These are phyloP conservation scores for Furcula furcula DNA, from an alignment of 2,888 invertebrate species.

Conservation along the genomic window DNA sequence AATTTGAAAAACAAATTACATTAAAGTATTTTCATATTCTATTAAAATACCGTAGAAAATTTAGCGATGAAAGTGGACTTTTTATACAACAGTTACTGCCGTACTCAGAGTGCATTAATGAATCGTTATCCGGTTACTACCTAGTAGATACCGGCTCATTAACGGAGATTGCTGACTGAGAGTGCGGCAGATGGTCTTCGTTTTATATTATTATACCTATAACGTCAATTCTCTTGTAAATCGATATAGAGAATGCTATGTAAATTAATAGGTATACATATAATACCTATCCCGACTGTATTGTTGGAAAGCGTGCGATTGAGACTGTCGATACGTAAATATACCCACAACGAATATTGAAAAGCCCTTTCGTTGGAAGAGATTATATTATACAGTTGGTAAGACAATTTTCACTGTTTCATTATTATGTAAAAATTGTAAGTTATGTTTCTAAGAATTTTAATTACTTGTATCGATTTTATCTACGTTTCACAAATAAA, in stretches of 20 bases:
- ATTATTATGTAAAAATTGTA: constrained; percentile 74
- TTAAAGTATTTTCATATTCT: constrained; percentile 60
- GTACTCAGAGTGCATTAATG: too few species aligned
- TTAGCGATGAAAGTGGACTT: constrained; percentile 42
- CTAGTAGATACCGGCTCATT: too few species aligned
- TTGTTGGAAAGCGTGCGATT: constrained; percentile 58
- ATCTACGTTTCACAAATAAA: constrained; percentile 82
- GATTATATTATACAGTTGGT: constrained; percentile 58
- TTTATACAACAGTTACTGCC: too few species aligned
- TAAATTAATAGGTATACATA: constrained; percentile 46
- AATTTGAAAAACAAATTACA: constrained; percentile 42
- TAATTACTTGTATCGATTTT: constrained; percentile 81
- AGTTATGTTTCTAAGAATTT: constrained; percentile 77
- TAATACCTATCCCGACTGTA: too few species aligned
- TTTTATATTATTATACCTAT: constrained; percentile 70
- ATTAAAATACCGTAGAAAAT: constrained; percentile 41
- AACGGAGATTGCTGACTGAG: constrained; percentile 63
- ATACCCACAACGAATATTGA: constrained; percentile 50
- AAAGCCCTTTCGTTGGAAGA: constrained; percentile 59
- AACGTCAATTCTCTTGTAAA: constrained; percentile 74
- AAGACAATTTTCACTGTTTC: constrained; percentile 77
- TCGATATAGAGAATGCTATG: constrained; percentile 53
- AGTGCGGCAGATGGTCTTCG: constrained; percentile 64
- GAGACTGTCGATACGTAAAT: constrained; percentile 58
- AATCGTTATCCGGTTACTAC: too few species aligned